Percentiles rank a stretch among this genome's conserved stretches.
phyloP scores from a whole-genome alignment of 2,113 vertebrate species.

The Acrocephalus kingi region DNA sequence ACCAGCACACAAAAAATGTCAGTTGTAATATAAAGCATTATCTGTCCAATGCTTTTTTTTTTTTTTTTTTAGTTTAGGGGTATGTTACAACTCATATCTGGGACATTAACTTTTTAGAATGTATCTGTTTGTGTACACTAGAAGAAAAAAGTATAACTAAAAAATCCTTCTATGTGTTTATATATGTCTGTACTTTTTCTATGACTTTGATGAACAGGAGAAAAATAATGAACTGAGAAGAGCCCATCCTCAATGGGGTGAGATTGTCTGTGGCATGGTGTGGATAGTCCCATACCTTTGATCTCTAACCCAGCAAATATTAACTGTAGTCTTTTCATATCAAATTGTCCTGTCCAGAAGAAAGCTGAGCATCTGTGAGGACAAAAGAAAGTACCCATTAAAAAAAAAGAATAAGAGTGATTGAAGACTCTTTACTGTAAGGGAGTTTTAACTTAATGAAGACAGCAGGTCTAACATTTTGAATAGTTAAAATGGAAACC shows the following conservation, averaged over 20 bases:
- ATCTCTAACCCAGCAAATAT: neutral
- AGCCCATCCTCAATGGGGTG: neutral
- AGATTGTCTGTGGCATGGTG: neutral
- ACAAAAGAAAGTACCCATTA: neutral
- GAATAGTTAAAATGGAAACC: conserved; percentile 9
- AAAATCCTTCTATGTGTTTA: neutral
- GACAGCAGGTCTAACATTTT: neutral
- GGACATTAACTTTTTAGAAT: neutral
- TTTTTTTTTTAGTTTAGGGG: neutral
- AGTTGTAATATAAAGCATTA: neutral
- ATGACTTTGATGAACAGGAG: neutral
- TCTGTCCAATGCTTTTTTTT: neutral
- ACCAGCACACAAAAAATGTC: neutral
- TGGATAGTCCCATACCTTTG: neutral
- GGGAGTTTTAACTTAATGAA: neutral
- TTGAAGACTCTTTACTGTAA: neutral
- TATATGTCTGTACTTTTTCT: neutral
- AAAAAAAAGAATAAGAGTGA: neutral
- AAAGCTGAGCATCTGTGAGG: neutral
- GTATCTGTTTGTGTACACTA: neutral
- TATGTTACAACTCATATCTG: neutral
- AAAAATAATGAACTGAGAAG: neutral
- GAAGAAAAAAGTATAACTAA: neutral
- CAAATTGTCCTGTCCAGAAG: neutral
- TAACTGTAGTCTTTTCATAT: neutral